These are phyloP conservation scores for Griposia aprilina DNA, from an alignment of 2,888 invertebrate species.

Conservation along the genomic window DNA sequence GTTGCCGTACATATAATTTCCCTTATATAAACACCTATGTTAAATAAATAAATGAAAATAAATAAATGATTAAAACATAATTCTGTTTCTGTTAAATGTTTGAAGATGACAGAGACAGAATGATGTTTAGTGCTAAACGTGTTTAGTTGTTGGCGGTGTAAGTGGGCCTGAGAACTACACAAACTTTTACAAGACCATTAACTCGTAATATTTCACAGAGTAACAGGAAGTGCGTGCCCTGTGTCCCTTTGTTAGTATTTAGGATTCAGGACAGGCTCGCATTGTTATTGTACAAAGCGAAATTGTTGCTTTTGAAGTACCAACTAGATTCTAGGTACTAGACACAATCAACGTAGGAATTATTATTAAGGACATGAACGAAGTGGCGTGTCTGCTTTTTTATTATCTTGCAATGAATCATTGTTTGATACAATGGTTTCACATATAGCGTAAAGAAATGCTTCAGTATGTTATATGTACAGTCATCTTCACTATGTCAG, in stretches of 20 bases:
- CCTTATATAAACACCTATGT: too few relatives aligned
- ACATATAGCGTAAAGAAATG: too few relatives aligned
- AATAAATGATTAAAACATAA: too few relatives aligned
- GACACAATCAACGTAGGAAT: constrained; percentile 34
- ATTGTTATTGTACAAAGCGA: constrained; percentile 62
- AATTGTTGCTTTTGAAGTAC: constrained; percentile 59
- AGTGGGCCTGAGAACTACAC: not conserved
- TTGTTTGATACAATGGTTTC: not conserved
- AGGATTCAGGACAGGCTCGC: constrained; percentile 51
- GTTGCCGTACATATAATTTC: too few relatives aligned
- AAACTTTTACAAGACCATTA: constrained; percentile 25
- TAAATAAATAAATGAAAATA: too few relatives aligned
- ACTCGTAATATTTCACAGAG: constrained; percentile 34
- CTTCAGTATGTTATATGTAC: too few relatives aligned
- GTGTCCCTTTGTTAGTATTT: constrained; percentile 45
- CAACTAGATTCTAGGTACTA: constrained; percentile 47
- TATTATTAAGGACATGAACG: constrained; percentile 34
- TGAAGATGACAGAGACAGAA: too few relatives aligned
- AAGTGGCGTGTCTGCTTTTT: constrained; percentile 27
- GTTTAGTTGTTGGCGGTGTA: too few relatives aligned
- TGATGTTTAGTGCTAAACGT: too few relatives aligned
- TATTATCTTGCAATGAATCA: constrained; percentile 14
- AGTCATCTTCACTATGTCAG: too few relatives aligned
- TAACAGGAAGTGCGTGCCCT: constrained; percentile 49
- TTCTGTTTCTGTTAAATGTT: too few relatives aligned